Evolutionary conservation across 1,140 invertebrate genomes (phyloP).

Genomic region (Eulimnadia texana): DNA sequence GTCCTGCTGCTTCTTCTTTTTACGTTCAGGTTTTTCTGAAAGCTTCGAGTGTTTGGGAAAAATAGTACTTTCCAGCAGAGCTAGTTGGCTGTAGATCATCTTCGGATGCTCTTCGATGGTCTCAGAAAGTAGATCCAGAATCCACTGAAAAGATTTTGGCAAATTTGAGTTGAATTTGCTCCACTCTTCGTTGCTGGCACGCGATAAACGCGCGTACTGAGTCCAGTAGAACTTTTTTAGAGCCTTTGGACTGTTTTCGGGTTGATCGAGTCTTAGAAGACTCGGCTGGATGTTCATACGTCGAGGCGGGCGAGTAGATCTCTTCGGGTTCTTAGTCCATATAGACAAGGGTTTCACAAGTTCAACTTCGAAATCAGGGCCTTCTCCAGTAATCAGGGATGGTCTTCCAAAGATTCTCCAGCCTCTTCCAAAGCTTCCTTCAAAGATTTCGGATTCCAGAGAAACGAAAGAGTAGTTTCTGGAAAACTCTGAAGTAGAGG

Average conservation of each 20-base stretch:
- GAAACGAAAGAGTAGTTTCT: background rate
- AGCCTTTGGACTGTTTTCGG: no score
- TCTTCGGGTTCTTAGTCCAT: no score
- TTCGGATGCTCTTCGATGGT: background rate
- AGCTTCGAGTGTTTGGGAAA: no score
- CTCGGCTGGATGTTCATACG: no score
- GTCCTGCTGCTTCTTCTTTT: no score
- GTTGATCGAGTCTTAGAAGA: no score
- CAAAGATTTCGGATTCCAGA: background rate
- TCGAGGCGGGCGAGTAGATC: no score
- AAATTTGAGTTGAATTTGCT: background rate
- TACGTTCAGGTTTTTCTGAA: no score
- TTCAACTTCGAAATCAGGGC: background rate
- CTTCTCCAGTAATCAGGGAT: background rate
- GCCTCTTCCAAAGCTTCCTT: background rate
- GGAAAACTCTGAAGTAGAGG: background rate
- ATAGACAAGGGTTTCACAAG: no score
- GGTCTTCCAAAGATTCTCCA: background rate
- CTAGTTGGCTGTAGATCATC: background rate
- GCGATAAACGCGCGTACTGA: background rate
- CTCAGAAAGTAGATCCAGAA: background rate
- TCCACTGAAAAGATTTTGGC: background rate
- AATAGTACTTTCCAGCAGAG: background rate
- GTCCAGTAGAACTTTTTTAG: background rate
- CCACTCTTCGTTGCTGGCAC: background rate